A percentile compares a stretch with the other conserved stretches of the same genome.
phyloP scores from a whole-genome alignment of 1,140 invertebrate genomes.

The Hypsibius dujardini region DNA sequence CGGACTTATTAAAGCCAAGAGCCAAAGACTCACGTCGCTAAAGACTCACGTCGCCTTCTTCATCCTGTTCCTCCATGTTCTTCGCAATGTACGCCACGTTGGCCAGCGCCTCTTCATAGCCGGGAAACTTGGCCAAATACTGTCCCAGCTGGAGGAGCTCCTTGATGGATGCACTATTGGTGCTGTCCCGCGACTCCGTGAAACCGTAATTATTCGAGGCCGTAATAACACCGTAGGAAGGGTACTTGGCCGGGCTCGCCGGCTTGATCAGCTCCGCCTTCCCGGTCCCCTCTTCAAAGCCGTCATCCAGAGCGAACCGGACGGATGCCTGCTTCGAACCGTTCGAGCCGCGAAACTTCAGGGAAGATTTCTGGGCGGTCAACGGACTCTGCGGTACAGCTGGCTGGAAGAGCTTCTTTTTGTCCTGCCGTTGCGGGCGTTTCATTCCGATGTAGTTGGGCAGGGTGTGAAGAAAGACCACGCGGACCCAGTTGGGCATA shows the following conservation, averaged over 20 bases:
- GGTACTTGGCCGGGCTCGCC: too few relatives aligned
- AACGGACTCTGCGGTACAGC: not conserved
- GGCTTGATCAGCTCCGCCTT: too few relatives aligned
- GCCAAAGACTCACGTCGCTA: too few relatives aligned
- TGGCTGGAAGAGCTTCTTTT: conserved; percentile 4
- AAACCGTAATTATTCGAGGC: not conserved
- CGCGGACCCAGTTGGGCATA: not conserved
- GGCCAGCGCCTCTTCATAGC: not conserved
- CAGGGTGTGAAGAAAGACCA: not conserved
- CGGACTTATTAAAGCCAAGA: not conserved
- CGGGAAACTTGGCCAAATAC: not conserved
- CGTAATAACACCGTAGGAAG: too few relatives aligned
- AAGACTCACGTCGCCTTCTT: conserved; percentile 14
- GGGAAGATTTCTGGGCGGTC: not conserved
- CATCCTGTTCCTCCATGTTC: conserved; percentile 16
- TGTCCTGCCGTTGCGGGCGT: not conserved
- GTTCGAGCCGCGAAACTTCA: not conserved
- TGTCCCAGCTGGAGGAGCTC: not conserved
- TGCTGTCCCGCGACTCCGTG: not conserved
- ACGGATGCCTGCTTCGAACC: not conserved
- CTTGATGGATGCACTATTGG: not conserved
- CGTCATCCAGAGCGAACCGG: not conserved
- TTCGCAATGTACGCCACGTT: conserved; percentile 11
- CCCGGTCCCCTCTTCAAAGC: not conserved
- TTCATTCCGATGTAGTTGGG: not conserved